A percentile compares a stretch with the other conserved stretches of the same genome.
These are phyloP conservation scores for Norana najaformis DNA, from an alignment of 2,888 invertebrate genomes.

Conservation along the genomic window DNA sequence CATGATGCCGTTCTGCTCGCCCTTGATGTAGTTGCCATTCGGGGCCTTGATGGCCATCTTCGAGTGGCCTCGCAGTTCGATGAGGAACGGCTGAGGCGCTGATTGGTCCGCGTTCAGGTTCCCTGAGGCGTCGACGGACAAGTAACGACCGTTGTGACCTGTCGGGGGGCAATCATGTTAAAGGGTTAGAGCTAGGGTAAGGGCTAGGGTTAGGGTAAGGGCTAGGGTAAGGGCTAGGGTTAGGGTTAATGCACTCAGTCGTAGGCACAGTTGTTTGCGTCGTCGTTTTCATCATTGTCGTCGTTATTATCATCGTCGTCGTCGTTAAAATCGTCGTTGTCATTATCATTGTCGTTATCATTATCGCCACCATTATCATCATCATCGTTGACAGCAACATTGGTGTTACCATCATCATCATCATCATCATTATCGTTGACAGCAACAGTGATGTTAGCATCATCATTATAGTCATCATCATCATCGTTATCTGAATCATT, in stretches of 20 bases:
- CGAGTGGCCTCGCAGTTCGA: conserved; percentile 90
- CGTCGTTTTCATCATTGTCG: background rate
- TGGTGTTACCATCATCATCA: no score
- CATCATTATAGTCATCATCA: no score
- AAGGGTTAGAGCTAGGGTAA: background rate
- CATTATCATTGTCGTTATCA: no score
- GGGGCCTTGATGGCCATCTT: conserved; percentile 83
- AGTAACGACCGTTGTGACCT: conserved; percentile 91
- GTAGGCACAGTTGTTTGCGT: background rate
- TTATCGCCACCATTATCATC: no score
- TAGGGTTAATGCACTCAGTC: no score
- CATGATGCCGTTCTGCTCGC: conserved; percentile 61
- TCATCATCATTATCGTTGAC: no score
- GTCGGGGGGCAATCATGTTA: background rate
- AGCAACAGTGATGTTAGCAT: no score
- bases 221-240: background rate
- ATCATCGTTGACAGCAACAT: no score
- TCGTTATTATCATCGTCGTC: no score
- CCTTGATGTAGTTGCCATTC: conserved; percentile 66
- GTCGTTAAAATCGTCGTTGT: no score
- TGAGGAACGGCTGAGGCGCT: conserved; percentile 80
- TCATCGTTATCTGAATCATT: no score
- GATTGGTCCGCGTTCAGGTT: conserved; percentile 81
- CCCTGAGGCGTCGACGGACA: conserved; percentile 86
- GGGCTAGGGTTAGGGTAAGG: background rate